These are phyloP conservation scores for Thymelicus acteon DNA, from an alignment of 2,888 invertebrate species.

Conservation along the genomic window DNA sequence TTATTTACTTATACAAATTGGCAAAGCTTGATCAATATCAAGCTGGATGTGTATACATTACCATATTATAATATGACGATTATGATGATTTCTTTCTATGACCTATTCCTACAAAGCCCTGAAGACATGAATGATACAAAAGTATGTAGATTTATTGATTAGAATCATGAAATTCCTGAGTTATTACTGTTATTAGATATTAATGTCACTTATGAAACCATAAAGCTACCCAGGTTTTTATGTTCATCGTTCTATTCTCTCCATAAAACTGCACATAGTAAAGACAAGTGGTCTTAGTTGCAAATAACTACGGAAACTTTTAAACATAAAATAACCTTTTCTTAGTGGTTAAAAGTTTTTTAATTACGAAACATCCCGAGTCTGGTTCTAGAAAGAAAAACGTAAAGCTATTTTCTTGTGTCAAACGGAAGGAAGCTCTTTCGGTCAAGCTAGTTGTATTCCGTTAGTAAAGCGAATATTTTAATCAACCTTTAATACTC, in stretches of 20 bases:
- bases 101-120: too few species aligned
- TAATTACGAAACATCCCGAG: constrained; percentile 30
- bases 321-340: constrained; percentile 19
- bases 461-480: constrained; percentile 11
- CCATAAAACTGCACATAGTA: background rate
- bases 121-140: too few species aligned
- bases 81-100: too few species aligned
- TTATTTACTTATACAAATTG: too few species aligned
- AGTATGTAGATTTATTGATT: too few species aligned
- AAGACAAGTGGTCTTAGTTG: background rate
- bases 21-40: too few species aligned
- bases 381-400: constrained; percentile 17
- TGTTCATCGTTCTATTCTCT: background rate
- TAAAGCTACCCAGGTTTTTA: too few species aligned
- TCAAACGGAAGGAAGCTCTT: constrained; percentile 30
- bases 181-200: too few species aligned
- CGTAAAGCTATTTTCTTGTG: constrained; percentile 27
- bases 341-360: constrained; percentile 27
- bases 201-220: too few species aligned
- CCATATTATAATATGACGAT: too few species aligned
- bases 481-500: constrained; percentile 7
- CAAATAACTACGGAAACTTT: constrained; percentile 6
- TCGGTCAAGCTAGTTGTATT: constrained; percentile 6
- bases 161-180: too few species aligned
- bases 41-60: too few species aligned